phyloP scores from a whole-genome alignment of 2,113 vertebrate genomes.

The Chloroceryle aenea region DNA sequence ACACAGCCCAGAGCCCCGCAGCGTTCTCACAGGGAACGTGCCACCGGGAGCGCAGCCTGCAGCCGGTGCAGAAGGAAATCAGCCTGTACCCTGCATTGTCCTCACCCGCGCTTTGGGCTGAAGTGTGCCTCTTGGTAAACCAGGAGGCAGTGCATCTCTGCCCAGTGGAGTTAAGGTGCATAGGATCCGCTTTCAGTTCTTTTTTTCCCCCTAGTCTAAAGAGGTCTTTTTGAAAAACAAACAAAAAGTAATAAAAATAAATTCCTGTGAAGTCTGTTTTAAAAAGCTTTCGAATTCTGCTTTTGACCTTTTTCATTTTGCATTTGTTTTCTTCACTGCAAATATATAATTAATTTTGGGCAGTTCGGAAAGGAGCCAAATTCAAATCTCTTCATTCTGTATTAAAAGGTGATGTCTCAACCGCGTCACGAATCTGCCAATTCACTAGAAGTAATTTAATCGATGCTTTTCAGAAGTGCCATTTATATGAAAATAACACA shows the following conservation, averaged over 20 bases:
- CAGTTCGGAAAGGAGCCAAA: neutral
- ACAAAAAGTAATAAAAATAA: too few relatives aligned
- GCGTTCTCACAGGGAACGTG: rapidly evolving
- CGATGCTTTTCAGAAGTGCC: neutral
- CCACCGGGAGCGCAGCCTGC: neutral
- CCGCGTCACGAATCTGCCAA: rapidly evolving
- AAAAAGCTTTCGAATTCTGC: neutral
- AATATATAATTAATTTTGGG: neutral
- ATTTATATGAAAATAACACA: neutral
- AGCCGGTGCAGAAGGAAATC: rapidly evolving
- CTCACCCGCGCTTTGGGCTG: neutral
- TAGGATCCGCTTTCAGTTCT: neutral
- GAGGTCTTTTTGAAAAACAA: neutral
- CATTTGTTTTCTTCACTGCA: neutral
- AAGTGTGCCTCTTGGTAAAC: neutral
- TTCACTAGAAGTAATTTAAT: neutral
- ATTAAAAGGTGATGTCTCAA: neutral
- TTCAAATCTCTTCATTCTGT: neutral
- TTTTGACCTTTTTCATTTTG: neutral
- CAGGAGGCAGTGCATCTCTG: neutral
- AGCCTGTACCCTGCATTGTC: neutral
- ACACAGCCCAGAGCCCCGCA: neutral
- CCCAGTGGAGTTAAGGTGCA: rapidly evolving
- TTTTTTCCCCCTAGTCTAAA: rapidly evolving
- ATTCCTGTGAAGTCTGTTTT: neutral